Base-by-base conservation (phyloP, 1,140 invertebrate genomes). In the Pseudomyrmex sp. region DNA sequence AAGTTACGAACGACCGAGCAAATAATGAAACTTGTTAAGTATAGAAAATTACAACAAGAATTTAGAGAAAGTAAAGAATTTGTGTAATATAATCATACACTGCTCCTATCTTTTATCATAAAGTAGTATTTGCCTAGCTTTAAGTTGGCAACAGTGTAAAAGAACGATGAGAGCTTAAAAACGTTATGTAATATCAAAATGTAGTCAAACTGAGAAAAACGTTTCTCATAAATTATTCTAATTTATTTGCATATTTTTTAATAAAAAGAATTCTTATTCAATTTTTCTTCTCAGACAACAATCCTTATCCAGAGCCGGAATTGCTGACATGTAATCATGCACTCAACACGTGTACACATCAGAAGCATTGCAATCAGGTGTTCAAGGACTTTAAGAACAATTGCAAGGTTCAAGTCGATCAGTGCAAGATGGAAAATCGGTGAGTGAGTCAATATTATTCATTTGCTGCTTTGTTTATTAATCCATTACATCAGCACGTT, bases 261-360 rank as follows among this genome's bases (percentile, higher is more conserved):
- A 62, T n/a, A 0, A 59, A 58, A 79, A 12, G 8, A n/a, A 44
- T 63, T 13, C 2, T 50, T 50, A 18, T 10, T 83, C 56, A 69
- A 20, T 75, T 72, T 59, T n/a, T 79, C 23, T 69, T 93, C 96
- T 84, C 96, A 97, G 97, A 98, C 90, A 97, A 97, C 95, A 97
- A 98, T 95, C 97, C 97, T 13, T 97, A 97, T 94, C 96, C 97
- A 15, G 96, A 12, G 13, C 9, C 98, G 72, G 97, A 98, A 52
- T 95, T 98, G 91, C 97, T 97, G 66, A 97, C 97, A 52, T 98
- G 98, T 94, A 98, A 97, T 93, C 97, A 98, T 90, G 98, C 98
- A 7, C 94, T 98, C 87, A 96, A 95, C 86, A 97, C 97, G 69
- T 98, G 98, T 92, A 96, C 97, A 90, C 96, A 96, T 88, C 96